A percentile compares a stretch with the other conserved stretches of the same genome.
Evolutionary conservation across 2,113 vertebrate genomes (phyloP).

Genomic region (Delphinus delphis): DNA sequence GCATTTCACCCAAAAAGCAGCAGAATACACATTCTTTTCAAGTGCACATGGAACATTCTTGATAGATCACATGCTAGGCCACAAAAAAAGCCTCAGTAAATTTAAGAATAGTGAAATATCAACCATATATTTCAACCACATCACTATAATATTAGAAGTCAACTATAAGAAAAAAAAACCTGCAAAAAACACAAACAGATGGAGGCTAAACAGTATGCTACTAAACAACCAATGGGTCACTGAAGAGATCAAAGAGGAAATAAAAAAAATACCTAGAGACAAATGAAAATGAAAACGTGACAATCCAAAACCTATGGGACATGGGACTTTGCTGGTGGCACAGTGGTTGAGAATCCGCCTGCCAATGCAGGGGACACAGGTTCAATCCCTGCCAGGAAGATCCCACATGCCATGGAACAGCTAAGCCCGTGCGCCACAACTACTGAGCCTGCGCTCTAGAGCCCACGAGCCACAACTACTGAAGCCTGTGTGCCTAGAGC

Average conservation of each 20-base stretch:
- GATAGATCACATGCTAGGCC: neutral
- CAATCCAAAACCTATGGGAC: neutral
- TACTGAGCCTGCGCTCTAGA: too few relatives aligned
- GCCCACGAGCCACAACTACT: too few relatives aligned
- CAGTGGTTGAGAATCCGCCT: too few relatives aligned
- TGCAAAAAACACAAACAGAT: neutral
- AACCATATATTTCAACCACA: neutral
- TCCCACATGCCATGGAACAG: too few relatives aligned
- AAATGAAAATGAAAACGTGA: neutral
- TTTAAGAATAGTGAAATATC: neutral
- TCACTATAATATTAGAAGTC: neutral
- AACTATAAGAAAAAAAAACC: neutral
- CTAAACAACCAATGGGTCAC: neutral
- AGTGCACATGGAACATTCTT: neutral
- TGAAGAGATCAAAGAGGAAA: neutral
- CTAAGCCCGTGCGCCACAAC: too few relatives aligned
- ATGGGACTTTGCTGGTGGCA: too few relatives aligned
- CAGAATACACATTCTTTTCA: neutral
- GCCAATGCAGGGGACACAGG: too few relatives aligned
- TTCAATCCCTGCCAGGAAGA: too few relatives aligned
- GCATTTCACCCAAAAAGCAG: neutral
- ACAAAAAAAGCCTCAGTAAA: neutral
- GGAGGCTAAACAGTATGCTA: neutral
- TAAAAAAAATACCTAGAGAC: neutral
- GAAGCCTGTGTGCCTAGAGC: too few relatives aligned